Evolutionary conservation across 2,888 invertebrate species (phyloP).

Genomic region (Trilocha varians): DNA sequence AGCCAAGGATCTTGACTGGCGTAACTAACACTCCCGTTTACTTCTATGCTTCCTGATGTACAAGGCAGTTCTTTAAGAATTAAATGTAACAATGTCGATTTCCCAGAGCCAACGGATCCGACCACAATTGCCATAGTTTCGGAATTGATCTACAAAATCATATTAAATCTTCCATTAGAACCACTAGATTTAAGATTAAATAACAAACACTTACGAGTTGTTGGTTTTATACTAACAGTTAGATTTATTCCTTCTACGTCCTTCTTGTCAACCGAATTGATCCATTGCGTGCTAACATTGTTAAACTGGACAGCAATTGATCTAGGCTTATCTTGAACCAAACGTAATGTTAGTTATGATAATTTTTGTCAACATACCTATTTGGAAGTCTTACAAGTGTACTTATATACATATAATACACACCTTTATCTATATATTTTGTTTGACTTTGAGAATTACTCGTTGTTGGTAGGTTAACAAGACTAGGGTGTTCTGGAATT

Average conservation of each 20-base stretch:
- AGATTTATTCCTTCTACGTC: constrained; percentile 61
- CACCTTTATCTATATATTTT: constrained; percentile 25
- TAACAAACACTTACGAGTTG: too few relatives aligned
- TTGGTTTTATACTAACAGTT: constrained; percentile 36
- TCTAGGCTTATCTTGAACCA: constrained; percentile 10
- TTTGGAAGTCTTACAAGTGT: too few relatives aligned
- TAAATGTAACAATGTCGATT: constrained; percentile 75
- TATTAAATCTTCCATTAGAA: not conserved
- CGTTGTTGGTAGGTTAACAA: constrained; percentile 15
- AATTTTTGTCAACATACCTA: too few relatives aligned
- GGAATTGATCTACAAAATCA: constrained; percentile 27
- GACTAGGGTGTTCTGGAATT: not conserved
- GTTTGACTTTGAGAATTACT: constrained; percentile 32
- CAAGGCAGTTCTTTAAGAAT: constrained; percentile 84
- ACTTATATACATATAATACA: not conserved
- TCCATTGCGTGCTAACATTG: constrained; percentile 66
- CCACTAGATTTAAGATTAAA: too few relatives aligned
- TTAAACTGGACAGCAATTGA: constrained; percentile 44
- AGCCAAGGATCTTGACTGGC: constrained; percentile 90
- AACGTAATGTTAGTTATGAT: not conserved
- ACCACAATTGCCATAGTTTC: constrained; percentile 75
- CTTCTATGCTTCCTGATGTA: constrained; percentile 70
- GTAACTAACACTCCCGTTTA: constrained; percentile 80
- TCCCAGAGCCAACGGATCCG: constrained; percentile 75
- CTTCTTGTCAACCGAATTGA: constrained; percentile 45